Evolutionary conservation across 2,113 vertebrate species (phyloP).

Genomic region (Galbula dea): DNA sequence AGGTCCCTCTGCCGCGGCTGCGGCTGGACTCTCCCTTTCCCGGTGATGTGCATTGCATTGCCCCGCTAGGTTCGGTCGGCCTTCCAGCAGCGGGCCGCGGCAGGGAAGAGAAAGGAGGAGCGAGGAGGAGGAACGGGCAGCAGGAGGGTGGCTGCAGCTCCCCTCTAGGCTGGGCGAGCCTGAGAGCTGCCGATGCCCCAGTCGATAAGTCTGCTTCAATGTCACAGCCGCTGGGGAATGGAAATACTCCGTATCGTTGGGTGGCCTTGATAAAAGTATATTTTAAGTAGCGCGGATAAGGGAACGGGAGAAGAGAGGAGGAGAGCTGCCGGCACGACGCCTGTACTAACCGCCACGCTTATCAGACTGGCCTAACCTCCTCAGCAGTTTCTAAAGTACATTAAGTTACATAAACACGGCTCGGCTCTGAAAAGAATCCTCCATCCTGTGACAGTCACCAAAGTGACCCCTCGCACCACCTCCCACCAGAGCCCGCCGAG

Average conservation of each 20-base stretch:
- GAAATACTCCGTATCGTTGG: conserved; percentile 53
- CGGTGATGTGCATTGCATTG: not conserved
- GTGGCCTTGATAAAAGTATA: conserved; percentile 71
- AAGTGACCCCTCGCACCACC: conserved; percentile 58
- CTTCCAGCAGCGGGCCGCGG: not conserved
- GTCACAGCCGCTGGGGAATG: conserved; percentile 24
- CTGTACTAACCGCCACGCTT: conserved; percentile 59
- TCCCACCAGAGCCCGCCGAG: not conserved
- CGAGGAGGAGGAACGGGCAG: no score
- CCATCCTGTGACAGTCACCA: conserved; percentile 46
- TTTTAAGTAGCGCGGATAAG: conserved; percentile 62
- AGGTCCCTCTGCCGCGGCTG: not conserved
- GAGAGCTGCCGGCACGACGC: conserved; percentile 53
- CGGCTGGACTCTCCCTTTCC: not conserved
- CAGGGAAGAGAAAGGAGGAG: no score
- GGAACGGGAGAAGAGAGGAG: not conserved
- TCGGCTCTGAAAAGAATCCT: conserved; percentile 54
- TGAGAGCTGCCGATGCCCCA: not conserved
- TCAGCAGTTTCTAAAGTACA: conserved; percentile 64
- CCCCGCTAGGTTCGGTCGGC: not conserved
- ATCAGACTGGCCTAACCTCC: conserved; percentile 64
- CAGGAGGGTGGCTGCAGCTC: not conserved
- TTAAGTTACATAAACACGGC: conserved; percentile 74
- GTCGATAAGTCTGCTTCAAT: not conserved
- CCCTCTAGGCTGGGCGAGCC: not conserved